A percentile compares a stretch with the other conserved stretches of the same genome.
Evolutionary conservation across 2,888 invertebrate genomes (phyloP).

Genomic region (Allacma fusca): DNA sequence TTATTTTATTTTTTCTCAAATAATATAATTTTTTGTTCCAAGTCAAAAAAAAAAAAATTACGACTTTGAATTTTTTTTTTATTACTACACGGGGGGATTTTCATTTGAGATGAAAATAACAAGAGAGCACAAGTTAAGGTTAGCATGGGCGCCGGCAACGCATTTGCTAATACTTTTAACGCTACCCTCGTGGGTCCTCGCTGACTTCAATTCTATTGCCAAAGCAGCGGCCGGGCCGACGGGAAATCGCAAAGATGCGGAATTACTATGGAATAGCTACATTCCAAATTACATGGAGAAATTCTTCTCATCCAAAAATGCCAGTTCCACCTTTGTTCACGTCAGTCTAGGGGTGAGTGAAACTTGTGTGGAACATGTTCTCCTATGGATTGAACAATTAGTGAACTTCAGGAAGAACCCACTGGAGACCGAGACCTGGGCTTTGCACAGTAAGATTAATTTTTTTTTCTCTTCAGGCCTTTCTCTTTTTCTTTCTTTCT

Average conservation of each 20-base stretch:
- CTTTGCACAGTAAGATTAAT: conserved; percentile 38
- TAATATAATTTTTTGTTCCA: too few relatives aligned
- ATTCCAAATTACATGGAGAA: conserved; percentile 32
- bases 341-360: not conserved
- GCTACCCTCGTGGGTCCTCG: not conserved
- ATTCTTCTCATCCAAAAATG: not conserved
- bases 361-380: conserved; percentile 1
- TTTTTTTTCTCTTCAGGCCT: conserved; percentile 1
- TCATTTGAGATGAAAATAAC: too few relatives aligned
- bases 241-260: not conserved
- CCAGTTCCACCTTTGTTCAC: too few relatives aligned
- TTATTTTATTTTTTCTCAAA: too few relatives aligned
- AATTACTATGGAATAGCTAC: conserved; percentile 27
- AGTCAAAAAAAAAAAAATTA: too few relatives aligned
- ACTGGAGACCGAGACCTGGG: conserved; percentile 35
- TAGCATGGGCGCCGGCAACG: too few relatives aligned
- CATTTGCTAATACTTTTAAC: not conserved
- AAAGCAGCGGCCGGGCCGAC: not conserved
- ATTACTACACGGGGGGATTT: too few relatives aligned
- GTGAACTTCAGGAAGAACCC: conserved; percentile 1
- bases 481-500: too few relatives aligned
- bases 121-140: too few relatives aligned
- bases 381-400: conserved; percentile 31
- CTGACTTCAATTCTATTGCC: not conserved
- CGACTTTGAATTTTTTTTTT: too few relatives aligned